A percentile compares a stretch with the other conserved stretches of the same genome.
Evolutionary conservation across 1,140 invertebrate genomes (phyloP).

Genomic region (Formica exsecta): DNA sequence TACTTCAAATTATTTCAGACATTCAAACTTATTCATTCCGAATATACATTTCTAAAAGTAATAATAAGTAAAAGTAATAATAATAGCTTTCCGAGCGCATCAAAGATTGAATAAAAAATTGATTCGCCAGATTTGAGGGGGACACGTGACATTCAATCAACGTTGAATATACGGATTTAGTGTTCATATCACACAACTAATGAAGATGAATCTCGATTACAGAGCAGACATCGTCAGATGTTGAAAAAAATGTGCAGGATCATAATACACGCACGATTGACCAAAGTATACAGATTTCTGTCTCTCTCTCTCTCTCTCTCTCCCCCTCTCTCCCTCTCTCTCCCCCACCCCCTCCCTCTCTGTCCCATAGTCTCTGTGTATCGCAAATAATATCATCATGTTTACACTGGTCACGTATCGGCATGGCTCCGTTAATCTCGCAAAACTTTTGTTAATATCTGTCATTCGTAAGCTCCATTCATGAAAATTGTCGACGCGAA

Average conservation of each 20-base stretch:
- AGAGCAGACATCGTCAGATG: neutral
- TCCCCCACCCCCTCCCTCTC: no score
- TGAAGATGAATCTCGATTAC: conserved; percentile 28
- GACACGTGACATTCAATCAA: conserved; percentile 17
- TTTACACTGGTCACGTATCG: neutral
- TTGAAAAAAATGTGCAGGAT: neutral
- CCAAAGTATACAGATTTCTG: neutral
- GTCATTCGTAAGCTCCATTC: neutral
- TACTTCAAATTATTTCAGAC: neutral
- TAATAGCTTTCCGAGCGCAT: neutral
- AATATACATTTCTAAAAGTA: neutral
- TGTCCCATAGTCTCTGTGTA: no score
- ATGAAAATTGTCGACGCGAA: conserved; percentile 4
- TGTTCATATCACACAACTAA: conserved; percentile 15
- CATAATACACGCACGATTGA: neutral
- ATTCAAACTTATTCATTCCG: neutral
- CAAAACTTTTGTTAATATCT: no score
- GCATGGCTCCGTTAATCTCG: neutral
- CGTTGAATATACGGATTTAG: conserved; percentile 5
- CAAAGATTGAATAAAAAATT: conserved; percentile 36
- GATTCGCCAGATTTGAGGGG: conserved; percentile 48
- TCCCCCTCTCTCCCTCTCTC: no score
- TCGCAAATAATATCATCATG: neutral
- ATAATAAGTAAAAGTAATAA: conserved; percentile 31
- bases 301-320: neutral